A percentile compares a stretch with the other conserved stretches of the same genome.
These are phyloP conservation scores for Astyanax mexicanus DNA, from an alignment of 2,797 vertebrate species.

Conservation along the genomic window DNA sequence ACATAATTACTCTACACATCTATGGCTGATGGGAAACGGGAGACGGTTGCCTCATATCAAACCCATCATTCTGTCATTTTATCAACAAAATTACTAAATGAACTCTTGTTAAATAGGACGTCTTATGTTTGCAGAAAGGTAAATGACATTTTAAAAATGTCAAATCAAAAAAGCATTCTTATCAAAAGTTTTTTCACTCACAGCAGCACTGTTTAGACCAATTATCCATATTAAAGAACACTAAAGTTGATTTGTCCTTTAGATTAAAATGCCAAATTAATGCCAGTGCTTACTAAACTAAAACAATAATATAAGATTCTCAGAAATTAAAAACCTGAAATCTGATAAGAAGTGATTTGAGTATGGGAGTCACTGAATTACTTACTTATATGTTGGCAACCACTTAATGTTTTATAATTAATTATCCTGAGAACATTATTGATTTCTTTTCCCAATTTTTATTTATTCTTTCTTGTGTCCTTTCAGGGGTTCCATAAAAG, in stretches of 20 bases:
- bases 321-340: neutral
- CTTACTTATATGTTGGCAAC: no score
- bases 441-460: no score
- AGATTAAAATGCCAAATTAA: neutral
- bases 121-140: neutral
- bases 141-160: constrained; percentile 18
- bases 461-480: no score
- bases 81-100: constrained; percentile 23
- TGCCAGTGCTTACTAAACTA: neutral
- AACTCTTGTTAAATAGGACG: constrained; percentile 1
- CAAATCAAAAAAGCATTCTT: constrained; percentile 11
- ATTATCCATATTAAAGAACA: neutral
- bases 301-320: neutral
- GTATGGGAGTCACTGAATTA: no score
- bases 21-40: constrained; percentile 35
- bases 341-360: no score
- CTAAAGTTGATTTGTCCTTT: neutral
- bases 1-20: constrained; percentile 54
- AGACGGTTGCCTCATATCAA: constrained; percentile 5
- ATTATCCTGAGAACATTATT: no score
- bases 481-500: no score
- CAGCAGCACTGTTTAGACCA: neutral
- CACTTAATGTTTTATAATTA: no score
- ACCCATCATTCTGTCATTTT: constrained; percentile 26
- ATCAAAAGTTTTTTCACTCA: constrained; percentile 9